Percentiles rank a stretch among this genome's conserved stretches.
Conservation (phyloP, 2,113 vertebrate species). For the Hemiprocne comata region DNA sequence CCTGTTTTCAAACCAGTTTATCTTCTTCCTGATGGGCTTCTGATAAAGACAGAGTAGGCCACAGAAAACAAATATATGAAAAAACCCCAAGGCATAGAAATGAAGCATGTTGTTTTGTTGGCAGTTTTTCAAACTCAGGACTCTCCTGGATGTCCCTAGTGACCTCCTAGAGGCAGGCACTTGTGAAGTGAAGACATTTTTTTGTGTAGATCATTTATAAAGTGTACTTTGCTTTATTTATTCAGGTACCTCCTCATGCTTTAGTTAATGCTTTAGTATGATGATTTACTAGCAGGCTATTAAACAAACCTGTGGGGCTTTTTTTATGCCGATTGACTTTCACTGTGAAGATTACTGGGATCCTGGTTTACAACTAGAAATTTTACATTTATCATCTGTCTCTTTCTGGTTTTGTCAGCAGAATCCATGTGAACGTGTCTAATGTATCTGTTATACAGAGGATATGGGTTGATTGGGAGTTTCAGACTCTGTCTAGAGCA, state of each 20-base stretch:
- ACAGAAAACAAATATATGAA: neutral
- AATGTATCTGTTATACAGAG: rapidly evolving
- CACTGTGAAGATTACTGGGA: neutral
- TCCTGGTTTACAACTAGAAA: neutral
- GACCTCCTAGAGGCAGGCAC: neutral
- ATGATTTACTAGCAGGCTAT: neutral
- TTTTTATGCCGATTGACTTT: neutral
- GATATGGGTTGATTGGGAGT: neutral
- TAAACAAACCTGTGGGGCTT: neutral
- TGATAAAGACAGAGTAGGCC: neutral
- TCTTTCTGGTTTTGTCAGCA: neutral
- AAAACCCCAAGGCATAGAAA: neutral
- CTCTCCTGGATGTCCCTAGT: neutral
- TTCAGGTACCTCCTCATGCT: neutral
- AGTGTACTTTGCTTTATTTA: neutral
- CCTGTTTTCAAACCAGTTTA: neutral
- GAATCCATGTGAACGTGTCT: neutral
- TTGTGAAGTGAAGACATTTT: neutral
- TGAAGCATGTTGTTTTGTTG: neutral
- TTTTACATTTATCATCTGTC: neutral
- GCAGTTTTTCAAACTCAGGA: neutral
- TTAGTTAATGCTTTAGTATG: neutral
- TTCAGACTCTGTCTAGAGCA: too few species aligned
- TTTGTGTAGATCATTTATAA: neutral
- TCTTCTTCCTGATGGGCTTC: neutral